These are phyloP conservation scores for Sebastes iracundus DNA, from an alignment of 2,797 vertebrate species.

Conservation along the genomic window DNA sequence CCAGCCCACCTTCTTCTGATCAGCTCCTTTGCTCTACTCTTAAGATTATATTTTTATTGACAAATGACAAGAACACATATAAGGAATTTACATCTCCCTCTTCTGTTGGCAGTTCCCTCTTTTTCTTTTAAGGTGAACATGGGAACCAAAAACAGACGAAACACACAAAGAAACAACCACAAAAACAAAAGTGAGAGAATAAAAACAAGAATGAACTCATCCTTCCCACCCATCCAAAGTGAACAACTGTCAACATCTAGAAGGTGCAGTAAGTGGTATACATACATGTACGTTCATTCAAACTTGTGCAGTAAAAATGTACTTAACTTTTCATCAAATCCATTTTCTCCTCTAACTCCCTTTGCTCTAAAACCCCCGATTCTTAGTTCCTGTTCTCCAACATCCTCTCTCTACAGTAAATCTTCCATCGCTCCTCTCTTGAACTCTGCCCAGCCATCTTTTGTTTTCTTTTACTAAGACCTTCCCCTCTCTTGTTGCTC, in stretches of 20 bases:
- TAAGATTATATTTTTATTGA: neutral
- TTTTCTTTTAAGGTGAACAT: neutral
- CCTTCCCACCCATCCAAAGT: neutral
- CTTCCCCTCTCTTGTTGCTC: slow-evolving; percentile 19
- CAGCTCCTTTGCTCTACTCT: neutral
- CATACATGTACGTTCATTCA: neutral
- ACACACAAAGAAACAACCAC: neutral
- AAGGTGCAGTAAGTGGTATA: neutral
- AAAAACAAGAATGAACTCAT: neutral
- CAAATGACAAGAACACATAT: neutral
- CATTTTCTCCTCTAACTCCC: neutral
- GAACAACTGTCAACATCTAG: neutral
- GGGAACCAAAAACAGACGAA: neutral
- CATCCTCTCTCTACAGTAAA: neutral
- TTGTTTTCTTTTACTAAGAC: slow-evolving; percentile 24
- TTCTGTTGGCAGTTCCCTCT: neutral
- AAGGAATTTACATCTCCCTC: neutral
- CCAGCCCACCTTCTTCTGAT: neutral
- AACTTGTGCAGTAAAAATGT: neutral
- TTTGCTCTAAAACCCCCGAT: neutral
- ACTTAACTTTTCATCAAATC: neutral
- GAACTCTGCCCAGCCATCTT: neutral
- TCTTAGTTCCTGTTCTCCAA: neutral
- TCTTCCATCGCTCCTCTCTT: neutral
- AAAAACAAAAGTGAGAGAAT: neutral